phyloP scores from a whole-genome alignment of 2,113 vertebrate species.

The Prinia subflava region DNA sequence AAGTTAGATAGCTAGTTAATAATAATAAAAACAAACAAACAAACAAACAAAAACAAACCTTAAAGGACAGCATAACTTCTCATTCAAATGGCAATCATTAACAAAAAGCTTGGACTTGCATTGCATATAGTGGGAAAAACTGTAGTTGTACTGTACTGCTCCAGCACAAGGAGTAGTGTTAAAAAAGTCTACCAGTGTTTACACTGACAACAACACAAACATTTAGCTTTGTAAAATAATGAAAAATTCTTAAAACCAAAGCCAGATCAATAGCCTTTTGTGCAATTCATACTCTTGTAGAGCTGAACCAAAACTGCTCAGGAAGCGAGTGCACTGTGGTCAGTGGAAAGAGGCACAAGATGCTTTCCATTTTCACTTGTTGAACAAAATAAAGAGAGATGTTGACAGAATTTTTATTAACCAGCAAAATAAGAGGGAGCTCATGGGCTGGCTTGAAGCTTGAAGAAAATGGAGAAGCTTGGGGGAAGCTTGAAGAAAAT shows the following conservation, averaged over 20 bases:
- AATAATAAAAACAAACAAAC: not conserved
- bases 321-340: not conserved
- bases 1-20: not conserved
- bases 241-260: not conserved
- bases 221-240: not conserved
- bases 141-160: not conserved
- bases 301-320: not conserved
- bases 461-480: not conserved
- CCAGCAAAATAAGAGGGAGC: not conserved
- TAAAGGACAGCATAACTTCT: not conserved
- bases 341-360: not conserved
- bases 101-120: not conserved
- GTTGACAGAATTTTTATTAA: not conserved
- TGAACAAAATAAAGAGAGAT: not conserved
- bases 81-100: not conserved
- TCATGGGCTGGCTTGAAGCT: not conserved
- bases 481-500: not conserved
- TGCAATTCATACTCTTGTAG: not conserved
- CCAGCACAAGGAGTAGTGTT: not conserved
- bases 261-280: not conserved
- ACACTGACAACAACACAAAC: fast-evolving
- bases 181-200: not conserved
- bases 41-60: too few relatives aligned
- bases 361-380: not conserved
- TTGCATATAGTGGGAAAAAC: not conserved